Percentiles rank a stretch among this genome's conserved stretches.
These are phyloP conservation scores for Tympanoctomys barrerae DNA, from an alignment of 2,797 vertebrate species.

Conservation along the genomic window DNA sequence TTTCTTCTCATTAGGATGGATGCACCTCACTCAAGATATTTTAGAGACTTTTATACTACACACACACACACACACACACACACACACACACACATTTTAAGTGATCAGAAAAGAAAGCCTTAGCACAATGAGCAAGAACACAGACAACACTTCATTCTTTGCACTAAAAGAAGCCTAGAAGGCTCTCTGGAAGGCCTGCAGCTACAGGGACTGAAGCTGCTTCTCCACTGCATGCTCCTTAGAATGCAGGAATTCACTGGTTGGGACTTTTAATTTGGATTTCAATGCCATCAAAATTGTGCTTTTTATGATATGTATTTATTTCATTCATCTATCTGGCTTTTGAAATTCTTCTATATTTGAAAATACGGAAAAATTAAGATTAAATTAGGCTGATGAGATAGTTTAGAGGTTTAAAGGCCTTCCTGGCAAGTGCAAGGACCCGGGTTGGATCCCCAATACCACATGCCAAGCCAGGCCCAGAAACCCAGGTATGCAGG, in stretches of 20 bases:
- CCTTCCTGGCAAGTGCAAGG: too few species aligned
- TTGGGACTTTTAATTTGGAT: not conserved
- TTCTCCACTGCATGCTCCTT: not conserved
- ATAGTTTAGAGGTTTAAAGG: too few species aligned
- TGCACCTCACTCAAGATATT: not conserved
- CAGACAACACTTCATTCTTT: too few species aligned
- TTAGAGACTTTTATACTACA: not conserved
- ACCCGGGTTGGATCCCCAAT: too few species aligned
- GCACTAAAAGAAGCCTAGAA: not conserved
- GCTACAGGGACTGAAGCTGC: not conserved
- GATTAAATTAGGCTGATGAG: not conserved
- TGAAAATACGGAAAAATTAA: not conserved
- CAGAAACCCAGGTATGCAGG: too few species aligned
- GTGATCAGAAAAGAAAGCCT: not conserved
- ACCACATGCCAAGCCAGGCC: too few species aligned
- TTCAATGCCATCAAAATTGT: not conserved
- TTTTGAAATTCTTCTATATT: not conserved
- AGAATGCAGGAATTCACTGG: not conserved
- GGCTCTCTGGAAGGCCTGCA: not conserved
- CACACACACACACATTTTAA: not conserved
- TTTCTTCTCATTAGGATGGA: slow-evolving; percentile 6
- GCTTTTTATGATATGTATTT: not conserved
- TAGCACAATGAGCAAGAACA: not conserved
- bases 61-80: too few species aligned
- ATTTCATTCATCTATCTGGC: not conserved